Conservation (phyloP, 2,888 invertebrate species). For the Himalopsyche anomala region DNA sequence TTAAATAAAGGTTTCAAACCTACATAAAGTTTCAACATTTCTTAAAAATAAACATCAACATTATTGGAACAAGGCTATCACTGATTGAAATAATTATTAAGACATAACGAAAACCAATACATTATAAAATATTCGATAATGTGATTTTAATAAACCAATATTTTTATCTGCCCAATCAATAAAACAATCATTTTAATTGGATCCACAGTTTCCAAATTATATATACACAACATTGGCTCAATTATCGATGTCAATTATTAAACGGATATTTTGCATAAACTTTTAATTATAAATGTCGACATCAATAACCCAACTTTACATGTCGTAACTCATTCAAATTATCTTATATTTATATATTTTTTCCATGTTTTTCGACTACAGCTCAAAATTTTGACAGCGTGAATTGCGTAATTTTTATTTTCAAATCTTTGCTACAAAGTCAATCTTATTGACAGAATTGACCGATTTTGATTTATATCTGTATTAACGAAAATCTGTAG, state of each 20-base stretch:
- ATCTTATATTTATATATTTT: neutral
- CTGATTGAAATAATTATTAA: too few relatives aligned
- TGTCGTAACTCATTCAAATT: constrained; percentile 23
- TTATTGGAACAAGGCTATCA: too few relatives aligned
- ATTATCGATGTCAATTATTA: constrained; percentile 3
- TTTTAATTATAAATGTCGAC: constrained; percentile 8
- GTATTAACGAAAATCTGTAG: neutral
- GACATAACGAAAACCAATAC: too few relatives aligned
- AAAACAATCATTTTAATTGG: constrained; percentile 43
- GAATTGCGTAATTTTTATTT: neutral
- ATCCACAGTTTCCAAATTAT: constrained; percentile 12
- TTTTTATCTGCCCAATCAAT: constrained; percentile 4
- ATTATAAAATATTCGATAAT: neutral
- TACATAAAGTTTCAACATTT: too few relatives aligned
- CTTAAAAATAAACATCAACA: too few relatives aligned
- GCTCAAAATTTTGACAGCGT: neutral
- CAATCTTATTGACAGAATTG: neutral
- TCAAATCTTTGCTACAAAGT: neutral
- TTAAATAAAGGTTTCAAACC: too few relatives aligned
- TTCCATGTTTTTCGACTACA: constrained; percentile 10
- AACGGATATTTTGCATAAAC: constrained; percentile 28
- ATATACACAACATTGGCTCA: neutral
- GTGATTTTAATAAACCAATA: neutral
- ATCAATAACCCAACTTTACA: neutral
- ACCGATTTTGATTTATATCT: constrained; percentile 11